Conservation (phyloP, 2,888 invertebrate genomes). For the Troides helena region DNA sequence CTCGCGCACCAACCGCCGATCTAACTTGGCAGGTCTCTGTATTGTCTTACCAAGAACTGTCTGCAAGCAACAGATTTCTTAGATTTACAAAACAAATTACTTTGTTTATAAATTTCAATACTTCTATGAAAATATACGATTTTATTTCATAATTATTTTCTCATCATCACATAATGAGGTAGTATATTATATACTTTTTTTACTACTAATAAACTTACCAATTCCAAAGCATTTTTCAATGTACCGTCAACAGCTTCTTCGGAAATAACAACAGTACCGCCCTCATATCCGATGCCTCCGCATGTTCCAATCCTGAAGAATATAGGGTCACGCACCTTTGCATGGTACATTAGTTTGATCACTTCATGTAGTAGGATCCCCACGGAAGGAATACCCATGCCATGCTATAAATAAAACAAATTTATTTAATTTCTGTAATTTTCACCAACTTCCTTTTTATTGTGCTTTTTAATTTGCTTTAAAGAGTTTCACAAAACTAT, state of each 20-base stretch:
- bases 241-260: constrained; percentile 95
- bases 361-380: constrained; percentile 97
- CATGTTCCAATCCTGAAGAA: constrained; percentile 97
- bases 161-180: neutral
- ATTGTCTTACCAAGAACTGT: constrained; percentile 91
- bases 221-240: constrained; percentile 89
- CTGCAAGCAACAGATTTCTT: constrained; percentile 66
- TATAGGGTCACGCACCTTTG: constrained; percentile 88
- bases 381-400: constrained; percentile 98
- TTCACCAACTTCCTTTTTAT: too few species aligned
- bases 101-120: neutral
- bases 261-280: constrained; percentile 96
- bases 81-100: neutral
- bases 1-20: constrained; percentile 89
- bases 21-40: constrained; percentile 90
- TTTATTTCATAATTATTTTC: neutral
- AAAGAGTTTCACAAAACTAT: too few species aligned
- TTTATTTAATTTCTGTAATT: neutral
- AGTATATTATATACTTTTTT: too few species aligned
- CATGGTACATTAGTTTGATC: constrained; percentile 97
- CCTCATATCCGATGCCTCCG: constrained; percentile 95
- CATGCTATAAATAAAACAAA: constrained; percentile 85
- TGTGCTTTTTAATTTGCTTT: too few species aligned
- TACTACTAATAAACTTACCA: constrained; percentile 47
- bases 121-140: neutral